Conservation (phyloP, 2,113 vertebrate species). For the Poeciliopsis prolifica region DNA sequence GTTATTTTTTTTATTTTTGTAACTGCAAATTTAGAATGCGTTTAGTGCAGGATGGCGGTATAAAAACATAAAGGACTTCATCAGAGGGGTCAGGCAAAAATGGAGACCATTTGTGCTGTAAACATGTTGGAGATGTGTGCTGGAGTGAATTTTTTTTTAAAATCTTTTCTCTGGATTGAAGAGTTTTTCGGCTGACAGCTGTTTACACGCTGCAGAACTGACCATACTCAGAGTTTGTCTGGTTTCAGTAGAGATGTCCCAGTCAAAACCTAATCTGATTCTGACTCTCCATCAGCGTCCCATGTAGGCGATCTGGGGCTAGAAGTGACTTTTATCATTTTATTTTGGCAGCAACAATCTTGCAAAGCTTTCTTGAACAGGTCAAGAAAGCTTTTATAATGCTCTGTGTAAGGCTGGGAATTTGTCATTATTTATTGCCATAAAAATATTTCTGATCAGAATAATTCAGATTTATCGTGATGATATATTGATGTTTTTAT, state of each 20-base stretch:
- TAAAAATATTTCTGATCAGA: too few species aligned
- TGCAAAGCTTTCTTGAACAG: too few species aligned
- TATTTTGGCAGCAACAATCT: too few species aligned
- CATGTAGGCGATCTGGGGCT: not conserved
- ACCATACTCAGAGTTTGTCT: not conserved
- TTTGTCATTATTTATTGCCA: too few species aligned
- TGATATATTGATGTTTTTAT: too few species aligned
- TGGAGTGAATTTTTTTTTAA: not conserved
- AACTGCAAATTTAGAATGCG: slow-evolving; percentile 11
- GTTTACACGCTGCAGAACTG: not conserved
- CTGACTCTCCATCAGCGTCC: not conserved
- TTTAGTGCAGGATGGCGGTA: slow-evolving; percentile 73
- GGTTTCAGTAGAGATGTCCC: not conserved
- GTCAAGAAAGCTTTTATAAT: too few species aligned
- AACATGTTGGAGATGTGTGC: slow-evolving; percentile 3
- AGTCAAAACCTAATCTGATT: not conserved
- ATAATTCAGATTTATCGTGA: too few species aligned
- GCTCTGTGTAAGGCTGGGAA: too few species aligned
- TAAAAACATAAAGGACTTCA: not conserved
- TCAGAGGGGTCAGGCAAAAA: slow-evolving; percentile 45
- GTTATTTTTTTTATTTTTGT: slow-evolving; percentile 13
- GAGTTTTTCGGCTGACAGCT: not conserved
- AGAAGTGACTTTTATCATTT: not conserved
- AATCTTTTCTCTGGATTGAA: not conserved
- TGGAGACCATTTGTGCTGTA: slow-evolving; percentile 4